A percentile compares a stretch with the other conserved stretches of the same genome.
These are phyloP conservation scores for Oreochromis mossambicus DNA, from an alignment of 2,797 vertebrate genomes.

Conservation along the genomic window DNA sequence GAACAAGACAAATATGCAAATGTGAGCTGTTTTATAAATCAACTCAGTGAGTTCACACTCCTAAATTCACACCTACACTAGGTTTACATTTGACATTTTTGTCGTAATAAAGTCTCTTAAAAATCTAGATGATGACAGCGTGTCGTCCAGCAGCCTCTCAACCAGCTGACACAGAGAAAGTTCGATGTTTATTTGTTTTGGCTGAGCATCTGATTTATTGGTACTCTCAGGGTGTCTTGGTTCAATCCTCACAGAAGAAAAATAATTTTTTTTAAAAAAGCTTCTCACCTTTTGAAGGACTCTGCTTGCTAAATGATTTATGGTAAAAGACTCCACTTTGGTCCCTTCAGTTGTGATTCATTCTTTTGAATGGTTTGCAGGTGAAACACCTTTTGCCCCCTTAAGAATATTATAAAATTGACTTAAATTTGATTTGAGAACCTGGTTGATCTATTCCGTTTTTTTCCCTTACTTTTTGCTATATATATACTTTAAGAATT, in stretches of 20 bases:
- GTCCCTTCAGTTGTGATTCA: background rate
- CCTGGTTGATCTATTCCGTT: background rate
- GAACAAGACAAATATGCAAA: background rate
- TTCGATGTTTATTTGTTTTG: slow-evolving; percentile 12
- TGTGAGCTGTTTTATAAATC: background rate
- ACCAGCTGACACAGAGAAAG: background rate
- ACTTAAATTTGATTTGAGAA: background rate
- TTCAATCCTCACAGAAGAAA: background rate
- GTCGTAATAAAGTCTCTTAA: background rate
- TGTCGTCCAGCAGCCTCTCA: background rate
- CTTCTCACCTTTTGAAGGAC: background rate
- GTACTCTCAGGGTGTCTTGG: background rate
- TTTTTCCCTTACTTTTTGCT: background rate
- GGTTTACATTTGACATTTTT: slow-evolving; percentile 16
- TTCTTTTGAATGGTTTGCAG: background rate
- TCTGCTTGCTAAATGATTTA: background rate
- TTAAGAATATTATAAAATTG: background rate
- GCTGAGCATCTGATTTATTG: slow-evolving; percentile 18
- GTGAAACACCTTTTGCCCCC: background rate
- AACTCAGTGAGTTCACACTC: background rate
- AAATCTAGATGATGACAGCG: slow-evolving; percentile 2
- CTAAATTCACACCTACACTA: background rate
- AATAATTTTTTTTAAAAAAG: background rate
- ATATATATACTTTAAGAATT: background rate
- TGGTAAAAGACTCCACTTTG: background rate